A percentile compares a stretch with the other conserved stretches of the same genome.
Evolutionary conservation across 2,888 invertebrate genomes (phyloP).

Genomic region (Coleophora flavipennella): DNA sequence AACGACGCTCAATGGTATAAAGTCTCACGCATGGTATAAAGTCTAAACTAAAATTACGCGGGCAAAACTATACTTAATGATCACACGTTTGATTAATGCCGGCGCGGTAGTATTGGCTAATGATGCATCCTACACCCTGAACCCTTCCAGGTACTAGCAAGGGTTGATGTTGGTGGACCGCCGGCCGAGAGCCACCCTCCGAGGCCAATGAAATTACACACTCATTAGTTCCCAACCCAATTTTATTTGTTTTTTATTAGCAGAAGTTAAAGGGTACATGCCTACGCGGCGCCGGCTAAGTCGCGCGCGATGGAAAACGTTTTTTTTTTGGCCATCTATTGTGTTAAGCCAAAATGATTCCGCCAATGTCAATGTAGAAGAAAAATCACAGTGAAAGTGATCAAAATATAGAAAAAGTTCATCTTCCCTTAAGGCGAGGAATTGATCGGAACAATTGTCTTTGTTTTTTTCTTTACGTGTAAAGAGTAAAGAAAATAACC

Average conservation of each 20-base stretch:
- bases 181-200: conserved; percentile 60
- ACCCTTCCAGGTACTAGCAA: conserved; percentile 46
- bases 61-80: not conserved
- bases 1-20: too few relatives aligned
- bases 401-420: too few relatives aligned
- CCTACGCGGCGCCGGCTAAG: not conserved
- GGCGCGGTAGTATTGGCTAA: conserved; percentile 29
- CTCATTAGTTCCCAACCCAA: conserved; percentile 55
- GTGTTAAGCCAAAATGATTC: too few relatives aligned
- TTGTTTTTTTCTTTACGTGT: too few relatives aligned
- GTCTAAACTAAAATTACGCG: too few relatives aligned
- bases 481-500: too few relatives aligned
- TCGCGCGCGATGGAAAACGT: not conserved
- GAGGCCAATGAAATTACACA: conserved; percentile 59
- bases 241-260: conserved; percentile 47
- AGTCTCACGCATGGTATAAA: too few relatives aligned
- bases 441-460: too few relatives aligned
- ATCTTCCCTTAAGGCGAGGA: too few relatives aligned
- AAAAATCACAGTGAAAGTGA: too few relatives aligned
- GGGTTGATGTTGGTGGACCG: conserved; percentile 32
- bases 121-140: conserved; percentile 34
- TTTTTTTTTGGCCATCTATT: too few relatives aligned
- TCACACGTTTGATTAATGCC: conserved; percentile 39
- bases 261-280: not conserved
- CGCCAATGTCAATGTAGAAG: too few relatives aligned